Evolutionary conservation across 1,140 invertebrate species (phyloP).

Genomic region (Plectus sambesii): DNA sequence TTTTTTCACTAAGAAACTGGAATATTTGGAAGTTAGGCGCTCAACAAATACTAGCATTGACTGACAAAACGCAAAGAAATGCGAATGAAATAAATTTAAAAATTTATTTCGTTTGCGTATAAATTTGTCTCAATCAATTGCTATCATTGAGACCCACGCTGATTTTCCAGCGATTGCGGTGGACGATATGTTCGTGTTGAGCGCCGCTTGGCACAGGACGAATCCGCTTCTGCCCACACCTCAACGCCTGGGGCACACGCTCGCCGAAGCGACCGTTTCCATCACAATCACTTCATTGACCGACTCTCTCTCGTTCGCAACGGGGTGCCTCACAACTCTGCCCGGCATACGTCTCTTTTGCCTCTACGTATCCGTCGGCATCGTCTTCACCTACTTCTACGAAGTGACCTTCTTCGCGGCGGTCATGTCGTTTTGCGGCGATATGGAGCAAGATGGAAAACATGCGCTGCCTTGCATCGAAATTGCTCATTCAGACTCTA

Average conservation of each 20-base stretch:
- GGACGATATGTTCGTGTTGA: constrained; percentile 53
- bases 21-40: too few relatives aligned
- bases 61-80: too few relatives aligned
- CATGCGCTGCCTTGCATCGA: too few relatives aligned
- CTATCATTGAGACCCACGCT: too few relatives aligned
- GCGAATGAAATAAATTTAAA: too few relatives aligned
- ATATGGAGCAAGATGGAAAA: constrained; percentile 38
- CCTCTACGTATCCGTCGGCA: constrained; percentile 47
- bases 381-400: constrained; percentile 49
- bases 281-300: constrained; percentile 53
- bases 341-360: constrained; percentile 49
- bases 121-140: too few relatives aligned
- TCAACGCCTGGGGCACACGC: constrained; percentile 42
- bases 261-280: constrained; percentile 49
- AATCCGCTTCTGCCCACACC: constrained; percentile 35
- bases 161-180: constrained; percentile 50
- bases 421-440: constrained; percentile 45
- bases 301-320: constrained; percentile 50
- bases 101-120: too few relatives aligned
- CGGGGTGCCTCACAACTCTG: constrained; percentile 48
- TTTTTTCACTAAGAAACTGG: too few relatives aligned
- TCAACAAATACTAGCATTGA: too few relatives aligned
- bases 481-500: too few relatives aligned
- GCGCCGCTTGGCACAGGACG: constrained; percentile 46
- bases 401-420: constrained; percentile 46